Base-by-base conservation (phyloP, 2,888 invertebrate species). In the Dione juno region DNA sequence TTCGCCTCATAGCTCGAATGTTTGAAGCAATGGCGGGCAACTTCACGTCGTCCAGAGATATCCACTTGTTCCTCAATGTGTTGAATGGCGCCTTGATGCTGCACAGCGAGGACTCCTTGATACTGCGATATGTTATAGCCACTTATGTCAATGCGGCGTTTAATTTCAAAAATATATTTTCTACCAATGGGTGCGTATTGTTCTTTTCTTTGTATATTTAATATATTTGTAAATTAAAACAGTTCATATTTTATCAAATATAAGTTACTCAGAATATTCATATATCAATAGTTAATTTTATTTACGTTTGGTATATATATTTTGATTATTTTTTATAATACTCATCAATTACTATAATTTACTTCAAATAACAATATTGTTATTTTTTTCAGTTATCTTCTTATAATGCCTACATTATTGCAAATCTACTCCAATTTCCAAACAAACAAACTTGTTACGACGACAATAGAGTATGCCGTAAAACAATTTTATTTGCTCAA, bases 401-500 rank as follows among this genome's bases (percentile, higher is more conserved):
- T 99, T 79, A 99, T 99, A 77, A 99, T 99, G 97, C 99, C 99
- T 28, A 99, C 99, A 0, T 90, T 99, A 37, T 92, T 99, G 61
- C 97, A 99, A 92, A 97, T 99, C 68, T 99, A 99, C 89, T 98
- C 99, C 3, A 98, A 98, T 82, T 98, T 99, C 88, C 99, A 99
- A 92, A 98, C 99, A 0, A 99, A 99, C 88, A 97, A 97, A 83
- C 93, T 99, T 28, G 97, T 99, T 1, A 98, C 98, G 7, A 97
- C 98, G 0, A 98, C 99, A 0, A 97, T 99, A 67, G 99, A 99
- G 85, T 99, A 99, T 85, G 98, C 99, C 0, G 99, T 99, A 14
- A 98, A 99, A 83, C 99, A 99, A 85, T 99, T 99, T 89, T 99
- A 99, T 88, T 94, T 99, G 71, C 95, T 99, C 87, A 99, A 99